Evolutionary conservation across 1,140 invertebrate genomes (phyloP), one percentile per base, ranked within the genome.

Genomic region (Gyrodactylus bullatarudis): DNA sequence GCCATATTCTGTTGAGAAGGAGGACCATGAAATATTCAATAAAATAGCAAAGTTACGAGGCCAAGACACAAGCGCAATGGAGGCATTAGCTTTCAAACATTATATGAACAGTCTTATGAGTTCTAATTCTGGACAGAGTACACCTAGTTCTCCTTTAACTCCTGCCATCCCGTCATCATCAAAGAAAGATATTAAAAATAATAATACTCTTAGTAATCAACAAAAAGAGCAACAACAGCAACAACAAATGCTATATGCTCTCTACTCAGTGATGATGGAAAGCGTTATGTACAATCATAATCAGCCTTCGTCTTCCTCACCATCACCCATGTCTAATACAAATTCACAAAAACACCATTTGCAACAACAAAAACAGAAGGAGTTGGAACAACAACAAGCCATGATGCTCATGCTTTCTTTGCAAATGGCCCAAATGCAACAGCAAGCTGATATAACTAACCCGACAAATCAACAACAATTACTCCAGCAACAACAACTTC

Each of bases 1-100:
- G 34, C 72, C 72, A 1, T 73, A 73, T 68, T 73, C 72, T 71
- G 68, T 73, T 1, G 72, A 73, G 24, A 71, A 71, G 23, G 26
- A 25, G 20, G 70, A 71, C n/a, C 23, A 71, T 23, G 24, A 71
- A 24, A 71, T 71, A 71, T 71, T 71, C 24, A 71, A 71, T 23
- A 71, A 71, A 26, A 23, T 71, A 1, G 70, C 26, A 71, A 71
- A 71, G 24, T 1, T 24, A 16, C 23, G 70, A 23, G 70, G 70
- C 1, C 70, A 71, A 71, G 70, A 71, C 21, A 25, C 70, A 24
- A 24, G 70, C 24, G 20, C 70, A 20, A 16, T 71, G 24, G 70
- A 71, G 23, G 26, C 70, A 24, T 23, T 71, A 23, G 24, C 24
- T 20, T 71, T 25, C 24, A 71, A 21, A 1, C 70, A 71, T 23